phyloP scores from a whole-genome alignment of 1,140 invertebrate species.

The Hylaeus volcanicus region DNA sequence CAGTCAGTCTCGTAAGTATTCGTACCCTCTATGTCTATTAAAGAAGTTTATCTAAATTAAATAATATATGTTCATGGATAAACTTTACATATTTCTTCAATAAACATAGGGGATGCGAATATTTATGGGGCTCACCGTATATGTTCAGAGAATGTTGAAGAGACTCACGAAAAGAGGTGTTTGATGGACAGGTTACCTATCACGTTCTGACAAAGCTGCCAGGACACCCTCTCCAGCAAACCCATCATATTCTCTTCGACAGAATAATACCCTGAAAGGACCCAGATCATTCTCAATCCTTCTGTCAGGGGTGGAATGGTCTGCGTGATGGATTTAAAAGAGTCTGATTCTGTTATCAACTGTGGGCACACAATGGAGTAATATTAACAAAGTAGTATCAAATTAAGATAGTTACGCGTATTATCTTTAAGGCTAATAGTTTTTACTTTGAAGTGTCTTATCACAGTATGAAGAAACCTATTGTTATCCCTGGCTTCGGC shows the following conservation, averaged over 20 bases:
- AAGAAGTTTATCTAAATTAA: no score
- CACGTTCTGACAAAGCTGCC: conserved; percentile 88
- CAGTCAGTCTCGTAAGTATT: no score
- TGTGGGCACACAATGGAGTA: conserved; percentile 68
- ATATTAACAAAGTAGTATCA: no score
- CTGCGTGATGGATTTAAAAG: conserved; percentile 87
- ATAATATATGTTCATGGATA: no score
- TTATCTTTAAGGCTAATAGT: neutral
- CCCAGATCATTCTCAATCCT: conserved; percentile 91
- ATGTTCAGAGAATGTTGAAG: conserved; percentile 10
- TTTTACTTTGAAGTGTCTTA: conserved; percentile 88
- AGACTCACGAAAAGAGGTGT: conserved; percentile 85
- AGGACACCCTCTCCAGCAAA: conserved; percentile 89
- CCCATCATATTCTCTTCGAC: conserved; percentile 88
- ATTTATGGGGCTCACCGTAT: neutral
- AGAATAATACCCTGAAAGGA: conserved; percentile 88
- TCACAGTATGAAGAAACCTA: conserved; percentile 90
- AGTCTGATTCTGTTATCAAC: conserved; percentile 86
- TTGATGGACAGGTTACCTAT: conserved; percentile 86
- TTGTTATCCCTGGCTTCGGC: conserved; percentile 91
- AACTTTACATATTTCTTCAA: no score
- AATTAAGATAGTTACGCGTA: no score
- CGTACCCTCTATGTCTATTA: no score
- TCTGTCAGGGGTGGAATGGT: conserved; percentile 89
- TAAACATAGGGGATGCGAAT: no score